phyloP scores from a whole-genome alignment of 2,113 vertebrate genomes.

The Lutjanus erythropterus region DNA sequence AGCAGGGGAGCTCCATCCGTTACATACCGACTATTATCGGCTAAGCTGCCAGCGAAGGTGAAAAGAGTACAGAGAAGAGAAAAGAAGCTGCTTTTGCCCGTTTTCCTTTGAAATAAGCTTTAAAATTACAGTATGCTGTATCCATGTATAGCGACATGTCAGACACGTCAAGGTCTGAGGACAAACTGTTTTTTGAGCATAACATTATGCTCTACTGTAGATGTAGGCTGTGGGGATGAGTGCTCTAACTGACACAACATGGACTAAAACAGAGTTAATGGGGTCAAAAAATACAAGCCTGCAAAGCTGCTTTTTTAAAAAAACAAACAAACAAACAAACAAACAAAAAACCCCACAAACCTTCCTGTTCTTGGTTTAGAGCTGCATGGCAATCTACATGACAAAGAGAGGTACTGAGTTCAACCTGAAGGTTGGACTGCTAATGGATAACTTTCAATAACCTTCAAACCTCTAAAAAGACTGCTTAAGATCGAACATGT shows the following conservation, averaged over 20 bases:
- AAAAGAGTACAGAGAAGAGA: neutral
- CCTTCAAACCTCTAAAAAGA: neutral
- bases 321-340: too few relatives aligned
- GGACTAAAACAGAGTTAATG: neutral
- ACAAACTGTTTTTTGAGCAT: too few relatives aligned
- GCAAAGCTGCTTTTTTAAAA: neutral
- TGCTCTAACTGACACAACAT: neutral
- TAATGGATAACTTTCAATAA: constrained; percentile 10
- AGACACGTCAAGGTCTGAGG: too few relatives aligned
- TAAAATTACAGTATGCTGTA: neutral
- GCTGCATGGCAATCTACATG: neutral
- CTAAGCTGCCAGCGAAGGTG: neutral
- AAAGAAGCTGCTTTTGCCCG: neutral
- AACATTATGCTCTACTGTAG: neutral
- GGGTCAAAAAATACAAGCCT: neutral
- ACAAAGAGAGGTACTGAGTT: neutral
- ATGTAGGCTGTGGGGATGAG: neutral
- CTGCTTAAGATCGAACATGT: neutral
- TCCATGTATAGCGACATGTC: too few relatives aligned
- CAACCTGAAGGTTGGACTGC: neutral
- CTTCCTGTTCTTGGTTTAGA: neutral
- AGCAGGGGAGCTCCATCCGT: constrained; percentile 3
- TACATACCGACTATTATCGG: neutral
- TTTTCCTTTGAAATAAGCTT: neutral
- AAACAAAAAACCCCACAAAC: too few relatives aligned